Base-by-base conservation (phyloP, 2,797 vertebrate species). In the Myotis vivesi region DNA sequence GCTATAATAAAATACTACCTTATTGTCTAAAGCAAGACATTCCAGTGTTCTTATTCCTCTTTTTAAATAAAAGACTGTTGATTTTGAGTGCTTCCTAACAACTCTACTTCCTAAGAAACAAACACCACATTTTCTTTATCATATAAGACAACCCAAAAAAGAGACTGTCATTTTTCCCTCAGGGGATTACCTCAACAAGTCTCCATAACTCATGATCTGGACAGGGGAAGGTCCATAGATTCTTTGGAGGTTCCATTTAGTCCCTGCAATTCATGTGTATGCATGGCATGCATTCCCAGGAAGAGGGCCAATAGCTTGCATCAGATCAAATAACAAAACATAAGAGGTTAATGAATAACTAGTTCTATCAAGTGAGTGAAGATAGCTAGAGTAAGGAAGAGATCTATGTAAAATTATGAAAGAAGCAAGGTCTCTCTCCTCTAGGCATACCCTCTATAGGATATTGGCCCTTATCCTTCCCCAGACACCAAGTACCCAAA, bases 81-180 rank as follows among this genome's bases (percentile, higher is more conserved):
- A 75, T 92, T 94, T 86, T 66, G 38, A 81, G 6, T 41, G 49
- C 49, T 89, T 92, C 64, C 44, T 75, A 81, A 95, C 5, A 85
- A 41, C 6, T 69, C 12, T 36, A 33, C 16, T 25, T 85, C 6
- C 38, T 88, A 76, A 83, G 64, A 88, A 57, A 81, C 8, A 95
- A 57, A 57, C 33, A 55, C 33, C 30, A 82, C 36, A 9, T 51
- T 82, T 92, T 87, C 46, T 73, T 11, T 15, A 36, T 73, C n/a
- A 41, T 7, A 57, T 9, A 79, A 89, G 36, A 91, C 25, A 79
- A 23, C 36, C 2, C 12, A 5, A 20, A 86, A 86, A 73, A 64
- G 23, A 25, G 23, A 25, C 17, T 89, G 6, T 55, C 53, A 83
- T 71, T 19, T 72, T 95, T 85, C 19, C 8, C 25, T 77, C 44